Evolutionary conservation across 2,888 invertebrate genomes (phyloP), one percentile per base, ranked within the genome.

Genomic region (Cryptus armator): DNA sequence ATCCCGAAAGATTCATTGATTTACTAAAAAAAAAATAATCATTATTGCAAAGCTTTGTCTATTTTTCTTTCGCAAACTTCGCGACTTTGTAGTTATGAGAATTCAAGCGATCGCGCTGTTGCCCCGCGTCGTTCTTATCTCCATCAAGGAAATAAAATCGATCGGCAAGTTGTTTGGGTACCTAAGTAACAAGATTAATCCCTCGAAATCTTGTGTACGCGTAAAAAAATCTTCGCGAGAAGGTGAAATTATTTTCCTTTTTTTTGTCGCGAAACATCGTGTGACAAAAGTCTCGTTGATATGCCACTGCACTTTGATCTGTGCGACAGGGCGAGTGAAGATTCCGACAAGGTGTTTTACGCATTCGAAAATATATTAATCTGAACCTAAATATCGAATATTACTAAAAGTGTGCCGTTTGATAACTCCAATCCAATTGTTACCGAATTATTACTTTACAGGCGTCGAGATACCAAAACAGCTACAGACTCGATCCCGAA

Each of bases 401-500:
- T 62, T 2, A 48, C 19, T 77, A 24, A 48, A 59, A 67, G 29
- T 62, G 43, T 43, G 32, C 51, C 43, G 51, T 12, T 56, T 74
- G 48, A 37, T 67, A 10, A 77, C 51, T 75, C 3, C 14, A 48
- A 0, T 37, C 56, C 7, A 44, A 59, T 16, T 64, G 16, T 46
- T 37, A 53, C 53, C 59, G 56, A 67, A 19, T 14, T 12, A 19
- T 51, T 70, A 59, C 86, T 48, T n/a, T 87, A 56, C 84, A 95
- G 94, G 76, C 86, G 37, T 87, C 92, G 16, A 94, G 92, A 79
- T 96, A 95, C 90, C 95, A 96, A 92, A 97, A 97, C 77, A 96
- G 96, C 0, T 97, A 96, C 91, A 95, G 95, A 88, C 91, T 97
- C 56, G 95, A 96, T 81, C 94, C 97, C 0, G 95, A 95, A 81